Base-by-base conservation (phyloP, 2,888 invertebrate genomes). In the Diabrotica balteata region DNA sequence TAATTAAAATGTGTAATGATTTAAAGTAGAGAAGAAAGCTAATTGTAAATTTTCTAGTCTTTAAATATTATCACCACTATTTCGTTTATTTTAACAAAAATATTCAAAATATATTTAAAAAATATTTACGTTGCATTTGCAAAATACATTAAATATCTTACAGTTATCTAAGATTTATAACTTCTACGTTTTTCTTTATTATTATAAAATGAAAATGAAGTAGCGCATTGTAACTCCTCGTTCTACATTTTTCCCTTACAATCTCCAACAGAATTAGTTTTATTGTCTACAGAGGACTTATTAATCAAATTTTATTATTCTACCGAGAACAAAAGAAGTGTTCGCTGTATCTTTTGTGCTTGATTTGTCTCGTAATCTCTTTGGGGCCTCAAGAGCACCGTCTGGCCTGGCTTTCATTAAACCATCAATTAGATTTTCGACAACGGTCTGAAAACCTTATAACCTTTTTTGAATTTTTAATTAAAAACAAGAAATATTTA, bases 301-400 rank as follows among this genome's bases (percentile, higher is more conserved):
- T 75, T 71, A 72, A 73, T 73, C 69, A 72, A 75, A 72, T 57
- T 73, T 73, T 70, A 72, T 73, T 74, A 68, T 74, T 71, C 73
- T 61, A 63, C 50, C 44, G 67, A 66, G 68, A 66, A 70, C 60
- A 60, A 60, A 45, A 62, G 53, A 53, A 54, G 61, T 53, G 46
- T 53, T 46, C 53, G 68, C 64, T 62, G 61, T 62, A 54, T 62
- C 61, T 62, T 62, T 62, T 62, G 61, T 62, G 61, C 52, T 53
- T 54, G 53, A 62, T 62, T 62, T 62, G 61, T 71, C 66, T 65
- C 59, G 67, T 71, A 73, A 73, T 73, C 73, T 71, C 71, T 60
- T 68, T 68, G 22, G 42, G 17, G 54, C 32, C 65, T 66, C 60
- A n/a, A 49, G 57, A 58, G 57, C 50, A 51, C 42, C 55, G 63